Base-by-base conservation (phyloP, 2,888 invertebrate species). In the Abrostola triplasia region DNA sequence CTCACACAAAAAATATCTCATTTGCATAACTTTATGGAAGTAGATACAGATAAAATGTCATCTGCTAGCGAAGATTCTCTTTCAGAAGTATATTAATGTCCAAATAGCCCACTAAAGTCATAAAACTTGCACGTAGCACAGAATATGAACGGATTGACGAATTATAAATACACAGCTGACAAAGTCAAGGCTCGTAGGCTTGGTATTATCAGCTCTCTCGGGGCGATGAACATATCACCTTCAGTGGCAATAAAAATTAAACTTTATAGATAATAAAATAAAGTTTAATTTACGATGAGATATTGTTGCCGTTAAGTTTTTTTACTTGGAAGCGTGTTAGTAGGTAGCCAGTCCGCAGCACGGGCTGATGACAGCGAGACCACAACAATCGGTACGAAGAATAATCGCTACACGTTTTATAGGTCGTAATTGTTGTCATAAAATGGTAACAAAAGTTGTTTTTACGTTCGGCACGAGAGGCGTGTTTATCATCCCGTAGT, bases 381-480 rank as follows among this genome's bases (percentile, higher is more conserved):
- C 93, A 87, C 93, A 91, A 91, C 90, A 92, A 92, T 93, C 88
- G 91, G 89, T 90, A 89, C 90, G 87, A 88, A 86, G 88, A 91
- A 93, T 93, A 93, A 93, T 92, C 92, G 90, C 89, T 91, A 92
- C 92, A 92, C 88, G 90, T 92, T 94, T 94, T 94, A 94, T 94
- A 89, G 94, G 89, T 93, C 93, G 91, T 94, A 94, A 94, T 94
- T 93, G 93, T 92, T 93, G 92, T 92, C 92, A 91, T 94, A 94
- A 94, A 94, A 93, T 92, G 87, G 92, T 92, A 93, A 94, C 94
- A 94, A 94, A 93, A 93, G 90, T 92, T 92, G 88, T 92, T 93
- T 92, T 94, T 92, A 94, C 89, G 91, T 90, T 90, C 90, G 87
- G 90, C 92, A 92, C 92, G 91, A 92, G 92, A 92, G 88, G 83